Evolutionary conservation across 2,888 invertebrate genomes (phyloP), one percentile per base, ranked within the genome.

Genomic region (Heliconius aoede): DNA sequence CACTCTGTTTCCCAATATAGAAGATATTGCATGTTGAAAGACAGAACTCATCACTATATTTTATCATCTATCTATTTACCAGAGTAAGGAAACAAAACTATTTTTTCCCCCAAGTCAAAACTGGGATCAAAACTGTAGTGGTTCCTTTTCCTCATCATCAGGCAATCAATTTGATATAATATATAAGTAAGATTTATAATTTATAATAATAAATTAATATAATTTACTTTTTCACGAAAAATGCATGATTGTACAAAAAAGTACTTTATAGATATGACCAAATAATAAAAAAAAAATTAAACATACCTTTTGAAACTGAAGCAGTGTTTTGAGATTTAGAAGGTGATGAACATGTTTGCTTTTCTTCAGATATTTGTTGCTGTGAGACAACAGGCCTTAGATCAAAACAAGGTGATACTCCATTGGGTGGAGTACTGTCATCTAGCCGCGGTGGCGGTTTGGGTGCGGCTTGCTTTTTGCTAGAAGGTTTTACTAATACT

Each of bases 321-420:
- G 30, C 15, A 55, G 81, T 88, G 78, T 86, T 87, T 68, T 82
- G 79, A 69, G 88, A 86, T 81, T 87, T 91, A 60, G 86, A 84
- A 65, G 92, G 90, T 46, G 91, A 92, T 67, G 87, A 86, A 30
- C 85, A 85, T 21, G 85, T 83, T 61, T 92, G 91, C 76, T 85
- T 83, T 80, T 94, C 94, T 80, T 94, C 94, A 83, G 83, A 87
- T 26, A 93, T 88, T 80, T 93, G 90, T 80, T 93, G 94, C 77
- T 93, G 94, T n/a, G 93, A 94, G 64, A 94, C 90, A 67, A 94
- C 89, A 64, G 94, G 94, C 74, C 93, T 85, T 80, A 94, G 85
- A 81, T 94, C 94, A 88, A 94, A 94, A 55, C 89, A 91, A 40
- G 94, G 93, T 30, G 94, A 93, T 60, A 94, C 92, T 77, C 93